Percentiles rank a stretch among this genome's conserved stretches.
Evolutionary conservation across 2,888 invertebrate genomes (phyloP).

Genomic region (Maniola hyperantus): DNA sequence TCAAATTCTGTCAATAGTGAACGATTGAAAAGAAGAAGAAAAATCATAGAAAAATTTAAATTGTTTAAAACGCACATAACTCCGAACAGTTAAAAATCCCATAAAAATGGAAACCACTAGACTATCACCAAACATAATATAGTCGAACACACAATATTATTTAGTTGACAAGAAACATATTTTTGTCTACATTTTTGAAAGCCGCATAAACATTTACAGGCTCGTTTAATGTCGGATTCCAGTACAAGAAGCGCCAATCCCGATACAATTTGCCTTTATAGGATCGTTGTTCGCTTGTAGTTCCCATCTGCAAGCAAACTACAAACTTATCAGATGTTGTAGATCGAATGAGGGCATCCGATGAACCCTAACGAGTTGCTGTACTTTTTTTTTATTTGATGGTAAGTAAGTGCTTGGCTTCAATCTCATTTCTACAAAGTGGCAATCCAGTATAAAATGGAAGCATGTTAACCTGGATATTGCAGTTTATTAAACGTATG

Average conservation of each 20-base stretch:
- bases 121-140: no score
- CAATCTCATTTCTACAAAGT: background rate
- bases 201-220: conserved; percentile 28
- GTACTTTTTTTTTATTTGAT: background rate
- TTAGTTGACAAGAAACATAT: no score
- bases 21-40: no score
- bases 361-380: background rate
- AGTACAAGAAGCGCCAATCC: conserved; percentile 40
- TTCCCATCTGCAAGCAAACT: conserved; percentile 24
- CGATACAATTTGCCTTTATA: conserved; percentile 46
- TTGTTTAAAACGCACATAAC: no score
- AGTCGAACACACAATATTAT: no score
- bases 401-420: background rate
- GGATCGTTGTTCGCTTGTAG: conserved; percentile 48
- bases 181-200: background rate
- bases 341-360: conserved; percentile 22
- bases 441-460: background rate
- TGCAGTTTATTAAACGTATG: no score
- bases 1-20: no score
- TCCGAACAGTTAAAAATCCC: no score
- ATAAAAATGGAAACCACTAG: no score
- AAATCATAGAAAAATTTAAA: no score
- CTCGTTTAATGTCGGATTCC: conserved; percentile 29
- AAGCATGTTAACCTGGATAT: no score
- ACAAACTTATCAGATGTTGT: conserved; percentile 25